Percentiles rank a stretch among this genome's conserved stretches.
Conservation (phyloP, 2,888 invertebrate genomes). For the Ellobium chinense region DNA sequence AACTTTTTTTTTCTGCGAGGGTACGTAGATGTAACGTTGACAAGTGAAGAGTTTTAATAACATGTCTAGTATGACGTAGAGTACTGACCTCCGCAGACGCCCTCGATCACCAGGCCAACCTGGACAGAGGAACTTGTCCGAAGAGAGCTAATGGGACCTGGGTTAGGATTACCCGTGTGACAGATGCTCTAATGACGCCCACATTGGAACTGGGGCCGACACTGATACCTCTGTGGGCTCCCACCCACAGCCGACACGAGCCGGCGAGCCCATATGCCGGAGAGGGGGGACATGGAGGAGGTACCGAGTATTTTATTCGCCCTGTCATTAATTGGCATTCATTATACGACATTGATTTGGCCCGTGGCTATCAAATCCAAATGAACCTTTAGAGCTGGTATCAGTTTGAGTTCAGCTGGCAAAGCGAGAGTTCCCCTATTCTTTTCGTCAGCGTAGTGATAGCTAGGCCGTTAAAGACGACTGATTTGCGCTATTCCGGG, state of each 20-base stretch:
- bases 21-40: too few species aligned
- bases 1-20: too few species aligned
- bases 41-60: too few species aligned
- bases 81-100: too few species aligned
- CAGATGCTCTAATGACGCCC: constrained; percentile 38
- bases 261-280: constrained; percentile 9
- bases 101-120: background rate
- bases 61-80: too few species aligned
- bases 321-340: constrained; percentile 3
- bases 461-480: too few species aligned
- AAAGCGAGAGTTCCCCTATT: too few species aligned
- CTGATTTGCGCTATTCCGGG: too few species aligned
- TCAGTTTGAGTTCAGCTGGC: too few species aligned
- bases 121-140: background rate
- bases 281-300: background rate
- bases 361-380: background rate
- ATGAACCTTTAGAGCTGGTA: background rate
- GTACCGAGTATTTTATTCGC: background rate
- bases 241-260: background rate
- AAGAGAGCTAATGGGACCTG: background rate
- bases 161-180: background rate
- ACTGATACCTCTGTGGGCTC: constrained; percentile 15
- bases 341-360: background rate
- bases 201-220: background rate
- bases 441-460: too few species aligned